Base-by-base conservation (phyloP, 1,140 invertebrate genomes). In the Zophobas morio region DNA sequence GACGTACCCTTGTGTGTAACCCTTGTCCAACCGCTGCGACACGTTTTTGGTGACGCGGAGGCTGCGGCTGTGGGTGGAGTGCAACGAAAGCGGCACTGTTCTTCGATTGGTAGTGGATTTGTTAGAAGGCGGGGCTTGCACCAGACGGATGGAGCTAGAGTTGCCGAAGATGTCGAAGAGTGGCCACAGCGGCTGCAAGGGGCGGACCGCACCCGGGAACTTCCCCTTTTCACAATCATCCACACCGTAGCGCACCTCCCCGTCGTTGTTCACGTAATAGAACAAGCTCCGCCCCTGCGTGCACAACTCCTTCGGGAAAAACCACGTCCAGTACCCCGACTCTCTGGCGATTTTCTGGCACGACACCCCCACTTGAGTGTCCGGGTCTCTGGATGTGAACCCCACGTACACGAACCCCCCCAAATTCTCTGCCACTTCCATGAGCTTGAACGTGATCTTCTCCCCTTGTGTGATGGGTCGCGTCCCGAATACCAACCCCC, bases 261-360 rank as follows among this genome's bases (percentile, higher is more conserved):
- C 60, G 1, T 20, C 39, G 6, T 34, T 39, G n/a, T n/a, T 39
- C 37, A 66, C 1, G 20, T 66, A 66, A 47, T 4, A 66, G 33
- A 66, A 66, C 8, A 66, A 32, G 49, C 6, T 2, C 37, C 8
- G 40, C 20, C 6, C 42, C 20, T 20, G 60, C 2, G 37, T 42
- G 39, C 60, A 66, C 37, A 66, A 36, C 1, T 66, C 39, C n/a
- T 66, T 66, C 1, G 60, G 60, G 39, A 66, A 66, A 42, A 66
- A 66, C 60, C 60, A 66, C 37, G 60, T 42, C 60, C 60, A 66
- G 39, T 40, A 66, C 1, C 60, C 60, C 1, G 60, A 42, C n/a
- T 39, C 20, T 5, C 20, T 42, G 39, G 60, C 60, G 37, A 66
- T 20, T 3, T 42, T 8, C 3, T 40, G 37, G 20, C 60, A 66